phyloP scores from a whole-genome alignment of 2,797 vertebrate species.

The Prunella strophiata region DNA sequence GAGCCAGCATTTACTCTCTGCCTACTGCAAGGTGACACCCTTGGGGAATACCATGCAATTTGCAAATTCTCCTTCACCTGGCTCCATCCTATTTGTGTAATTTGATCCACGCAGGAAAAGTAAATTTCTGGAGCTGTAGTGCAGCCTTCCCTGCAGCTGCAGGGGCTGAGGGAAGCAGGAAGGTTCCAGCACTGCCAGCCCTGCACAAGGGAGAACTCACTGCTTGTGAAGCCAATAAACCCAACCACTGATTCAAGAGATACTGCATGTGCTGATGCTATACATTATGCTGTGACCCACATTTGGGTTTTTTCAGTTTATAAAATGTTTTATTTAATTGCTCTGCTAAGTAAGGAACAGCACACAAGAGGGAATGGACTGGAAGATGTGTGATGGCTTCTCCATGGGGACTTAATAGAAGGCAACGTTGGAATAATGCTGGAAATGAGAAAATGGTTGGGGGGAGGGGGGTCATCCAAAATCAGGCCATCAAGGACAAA shows the following conservation, averaged over 20 bases:
- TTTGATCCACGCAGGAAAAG: neutral
- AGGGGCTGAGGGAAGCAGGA: neutral
- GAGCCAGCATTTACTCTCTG: neutral
- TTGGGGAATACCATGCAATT: neutral
- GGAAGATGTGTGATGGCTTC: rapidly evolving
- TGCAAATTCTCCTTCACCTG: neutral
- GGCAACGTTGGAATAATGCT: neutral
- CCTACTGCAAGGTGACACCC: neutral
- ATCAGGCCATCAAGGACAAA: too few species aligned
- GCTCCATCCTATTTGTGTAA: neutral
- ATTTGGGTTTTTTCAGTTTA: neutral
- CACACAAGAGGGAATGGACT: rapidly evolving
- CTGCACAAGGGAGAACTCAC: neutral
- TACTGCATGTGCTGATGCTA: conserved; percentile 34
- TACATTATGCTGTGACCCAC: neutral
- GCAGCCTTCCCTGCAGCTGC: neutral
- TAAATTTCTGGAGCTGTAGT: neutral
- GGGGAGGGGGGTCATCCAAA: neutral
- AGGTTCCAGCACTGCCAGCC: neutral
- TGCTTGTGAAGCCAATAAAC: conserved; percentile 9
- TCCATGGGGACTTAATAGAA: neutral
- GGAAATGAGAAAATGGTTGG: neutral
- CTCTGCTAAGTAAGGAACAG: neutral
- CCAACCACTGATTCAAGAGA: conserved; percentile 55
- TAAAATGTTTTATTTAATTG: neutral